Evolutionary conservation across 2,113 vertebrate genomes (phyloP), one percentile per base, ranked within the genome.

Genomic region (Anseranas semipalmata): DNA sequence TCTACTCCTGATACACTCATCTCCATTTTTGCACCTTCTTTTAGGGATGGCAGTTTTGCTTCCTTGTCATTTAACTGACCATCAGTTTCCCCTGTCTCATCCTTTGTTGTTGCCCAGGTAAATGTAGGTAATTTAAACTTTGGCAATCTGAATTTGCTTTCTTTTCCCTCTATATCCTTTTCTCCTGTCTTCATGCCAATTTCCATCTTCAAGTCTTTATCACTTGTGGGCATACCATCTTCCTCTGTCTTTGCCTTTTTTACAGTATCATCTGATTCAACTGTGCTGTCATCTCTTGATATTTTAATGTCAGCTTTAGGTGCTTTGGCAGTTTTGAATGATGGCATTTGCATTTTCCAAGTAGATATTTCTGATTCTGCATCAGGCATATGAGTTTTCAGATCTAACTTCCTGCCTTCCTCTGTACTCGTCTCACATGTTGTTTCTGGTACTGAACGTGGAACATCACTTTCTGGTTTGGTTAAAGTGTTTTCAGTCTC

Each of bases 21-120:
- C 0, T 7, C 9, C 30, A 0, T 0, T 1, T 5, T 27, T 3
- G 0, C 1, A 9, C 0, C 1, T 1, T 0, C 0, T 10, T 72
- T 14, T 6, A 0, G 0, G 0, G 0, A 1, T 39, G 4, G 0
- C 0, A 2, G 0, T 33, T 58, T 35, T 25, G 0, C 0, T 33
- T 94, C 59, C 0, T 0, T 80, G 0, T 89, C 18, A 1, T 0
- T 24, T 30, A 1, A 2, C 0, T 72, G 2, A 18, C 0, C 0
- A 32, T 92, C 76, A 0, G 0, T 2, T 53, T 71, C 7, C 0
- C 6, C 11, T 11, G 9, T 22, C 2, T 86, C 45, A 0, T 93
- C 93, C 2, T 53, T 96, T 1, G 32, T 12, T 0, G 7, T 8
- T 3, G 87, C 35, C 93, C 97, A 81, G 0, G 75, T 79, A 9